Base-by-base conservation (phyloP, 2,888 invertebrate genomes). In the Agrochola circellaris region DNA sequence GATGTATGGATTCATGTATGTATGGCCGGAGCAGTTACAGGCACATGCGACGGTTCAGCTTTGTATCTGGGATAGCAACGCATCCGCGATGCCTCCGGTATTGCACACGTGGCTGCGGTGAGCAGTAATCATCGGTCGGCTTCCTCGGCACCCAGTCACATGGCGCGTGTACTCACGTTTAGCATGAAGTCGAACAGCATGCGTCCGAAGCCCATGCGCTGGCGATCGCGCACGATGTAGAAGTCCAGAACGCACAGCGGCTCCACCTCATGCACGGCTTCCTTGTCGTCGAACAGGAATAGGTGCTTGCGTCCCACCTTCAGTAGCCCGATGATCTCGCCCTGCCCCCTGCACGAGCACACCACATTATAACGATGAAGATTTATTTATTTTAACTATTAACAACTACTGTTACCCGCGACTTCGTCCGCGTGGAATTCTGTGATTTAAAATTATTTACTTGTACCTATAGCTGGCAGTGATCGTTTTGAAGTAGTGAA, bases 241-340 rank as follows among this genome's bases (percentile, higher is more conserved):
- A 99, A 99, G 94, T 99, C 99, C 69, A 99, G 97, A 76, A 99
- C 97, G 93, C 99, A 99, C 23, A 98, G 97, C 0, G 99, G 98
- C 85, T 98, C 97, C 77, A 98, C 97, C 93, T 99, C 98, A 92
- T 98, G 98, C 87, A 98, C 98, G 69, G 97, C 95, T 26, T 98
- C 98, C 74, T 96, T 94, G 88, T 97, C 97, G 93, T 99, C 98
- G 93, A 98, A 98, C 72, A 99, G 97, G 96, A 98, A 99, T 73
- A 99, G 96, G 91, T 98, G 98, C 96, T 99, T 99, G 82, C 97
- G 97, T 51, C 99, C 99, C 68, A 99, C 98, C 96, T 99, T 99
- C 84, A 99, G 96, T 89, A 99, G 96, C 0, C 99, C 99, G 67
- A 99, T 97, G n/a, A 98, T 86, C 15, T 94, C 93, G 13, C 96